These are phyloP conservation scores for Diaphora mendica DNA, from an alignment of 2,888 invertebrate genomes.

Conservation along the genomic window DNA sequence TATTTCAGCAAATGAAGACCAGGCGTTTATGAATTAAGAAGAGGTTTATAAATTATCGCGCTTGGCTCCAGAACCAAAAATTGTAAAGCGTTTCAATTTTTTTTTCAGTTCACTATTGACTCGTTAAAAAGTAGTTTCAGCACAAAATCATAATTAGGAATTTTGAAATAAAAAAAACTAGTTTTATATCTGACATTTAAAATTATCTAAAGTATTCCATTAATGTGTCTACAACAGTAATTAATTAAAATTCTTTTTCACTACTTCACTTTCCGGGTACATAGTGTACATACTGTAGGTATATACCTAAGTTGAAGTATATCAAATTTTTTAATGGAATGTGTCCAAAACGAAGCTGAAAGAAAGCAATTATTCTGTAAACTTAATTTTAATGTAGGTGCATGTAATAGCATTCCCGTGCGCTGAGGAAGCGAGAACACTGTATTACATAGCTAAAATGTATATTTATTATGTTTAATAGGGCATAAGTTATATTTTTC, in stretches of 20 bases:
- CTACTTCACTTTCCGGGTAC: background rate
- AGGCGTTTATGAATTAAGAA: constrained; percentile 37
- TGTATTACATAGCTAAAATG: too few species aligned
- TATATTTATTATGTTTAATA: too few species aligned
- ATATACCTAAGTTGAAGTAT: background rate
- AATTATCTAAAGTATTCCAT: background rate
- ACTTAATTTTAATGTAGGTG: too few species aligned
- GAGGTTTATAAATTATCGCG: background rate
- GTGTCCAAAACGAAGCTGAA: too few species aligned
- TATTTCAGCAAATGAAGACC: constrained; percentile 24
- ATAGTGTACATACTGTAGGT: too few species aligned
- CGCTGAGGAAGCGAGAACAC: too few species aligned
- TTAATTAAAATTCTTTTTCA: background rate
- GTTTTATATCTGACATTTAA: background rate
- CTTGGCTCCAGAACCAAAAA: background rate
- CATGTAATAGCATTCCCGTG: too few species aligned
- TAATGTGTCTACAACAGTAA: background rate
- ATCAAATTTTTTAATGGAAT: too few species aligned
- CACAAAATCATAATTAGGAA: background rate
- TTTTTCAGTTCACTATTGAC: background rate
- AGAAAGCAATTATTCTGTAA: too few species aligned
- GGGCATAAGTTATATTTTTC: too few species aligned
- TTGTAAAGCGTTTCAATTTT: too few species aligned
- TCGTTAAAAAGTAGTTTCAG: background rate
- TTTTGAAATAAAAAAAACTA: background rate